Percentiles rank a stretch among this genome's conserved stretches.
Evolutionary conservation across 2,888 invertebrate species (phyloP).

Genomic region (Catocala fraxini): DNA sequence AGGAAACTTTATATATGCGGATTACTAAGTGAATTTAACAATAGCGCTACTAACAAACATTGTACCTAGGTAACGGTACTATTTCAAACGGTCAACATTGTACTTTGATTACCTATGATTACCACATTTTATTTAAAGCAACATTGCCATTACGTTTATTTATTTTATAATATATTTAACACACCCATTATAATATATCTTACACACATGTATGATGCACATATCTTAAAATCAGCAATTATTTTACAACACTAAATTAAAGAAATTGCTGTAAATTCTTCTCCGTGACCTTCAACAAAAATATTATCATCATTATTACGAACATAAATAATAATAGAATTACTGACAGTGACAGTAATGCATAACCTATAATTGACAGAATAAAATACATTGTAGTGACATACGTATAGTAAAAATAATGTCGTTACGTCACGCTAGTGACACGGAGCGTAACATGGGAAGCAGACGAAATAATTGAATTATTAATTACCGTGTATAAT

Average conservation of each 20-base stretch:
- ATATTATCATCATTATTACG: background rate
- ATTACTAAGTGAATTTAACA: slow-evolving; percentile 17
- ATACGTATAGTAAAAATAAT: slow-evolving; percentile 24
- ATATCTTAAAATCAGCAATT: no score
- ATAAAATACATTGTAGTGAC: slow-evolving; percentile 24
- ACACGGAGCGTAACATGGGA: slow-evolving; percentile 12
- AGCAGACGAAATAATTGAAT: slow-evolving; percentile 29
- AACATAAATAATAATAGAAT: slow-evolving; percentile 2
- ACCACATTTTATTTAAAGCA: no score
- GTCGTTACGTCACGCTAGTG: slow-evolving; percentile 22
- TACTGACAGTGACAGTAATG: background rate
- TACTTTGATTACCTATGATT: no score
- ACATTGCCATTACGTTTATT: no score
- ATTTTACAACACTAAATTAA: background rate
- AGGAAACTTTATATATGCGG: slow-evolving; percentile 27
- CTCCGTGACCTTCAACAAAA: background rate
- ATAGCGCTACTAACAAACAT: slow-evolving; percentile 4
- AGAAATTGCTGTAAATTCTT: background rate
- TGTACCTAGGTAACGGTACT: slow-evolving; percentile 2
- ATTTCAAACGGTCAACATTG: no score
- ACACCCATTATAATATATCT: no score
- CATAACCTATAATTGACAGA: background rate
- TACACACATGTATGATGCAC: no score
- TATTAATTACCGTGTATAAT: slow-evolving; percentile 36
- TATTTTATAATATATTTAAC: no score